These are phyloP conservation scores for Drosophila monieri DNA, from an alignment of 2,888 invertebrate species.

Conservation along the genomic window DNA sequence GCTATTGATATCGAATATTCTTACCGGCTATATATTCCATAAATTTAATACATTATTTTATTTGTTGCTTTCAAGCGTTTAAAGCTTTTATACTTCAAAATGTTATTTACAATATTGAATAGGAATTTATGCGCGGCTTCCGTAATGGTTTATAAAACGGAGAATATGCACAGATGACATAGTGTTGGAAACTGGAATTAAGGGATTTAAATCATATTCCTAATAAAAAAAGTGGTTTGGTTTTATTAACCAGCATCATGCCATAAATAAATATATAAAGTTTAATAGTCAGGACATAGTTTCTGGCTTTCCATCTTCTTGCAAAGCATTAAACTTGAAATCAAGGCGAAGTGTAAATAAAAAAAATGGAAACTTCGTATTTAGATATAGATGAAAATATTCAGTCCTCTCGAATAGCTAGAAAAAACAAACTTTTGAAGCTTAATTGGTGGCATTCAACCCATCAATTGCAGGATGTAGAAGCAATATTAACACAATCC, in stretches of 20 bases:
- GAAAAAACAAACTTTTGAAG: constrained; percentile 73
- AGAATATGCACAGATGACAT: constrained; percentile 56
- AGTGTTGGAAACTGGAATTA: not conserved
- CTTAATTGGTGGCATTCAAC: constrained; percentile 79
- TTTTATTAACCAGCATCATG: no score
- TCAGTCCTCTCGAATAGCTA: constrained; percentile 54
- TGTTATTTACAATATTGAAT: not conserved
- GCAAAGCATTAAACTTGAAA: constrained; percentile 53
- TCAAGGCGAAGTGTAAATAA: constrained; percentile 17
- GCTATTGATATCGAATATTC: not conserved
- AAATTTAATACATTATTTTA: not conserved
- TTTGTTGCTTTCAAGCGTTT: not conserved
- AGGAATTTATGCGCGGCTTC: not conserved
- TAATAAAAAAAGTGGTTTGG: not conserved
- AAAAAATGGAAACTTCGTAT: not conserved
- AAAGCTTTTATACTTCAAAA: constrained; percentile 7
- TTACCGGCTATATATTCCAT: not conserved
- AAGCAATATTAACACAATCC: constrained; percentile 21
- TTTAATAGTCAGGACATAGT: constrained; percentile 7
- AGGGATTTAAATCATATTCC: not conserved
- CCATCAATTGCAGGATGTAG: constrained; percentile 39
- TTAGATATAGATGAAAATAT: not conserved
- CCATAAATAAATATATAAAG: constrained; percentile 19
- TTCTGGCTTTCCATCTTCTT: constrained; percentile 3
- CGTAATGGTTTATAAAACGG: constrained; percentile 3